Conservation (phyloP, 2,113 vertebrate genomes). For the Pachyramphus minor region DNA sequence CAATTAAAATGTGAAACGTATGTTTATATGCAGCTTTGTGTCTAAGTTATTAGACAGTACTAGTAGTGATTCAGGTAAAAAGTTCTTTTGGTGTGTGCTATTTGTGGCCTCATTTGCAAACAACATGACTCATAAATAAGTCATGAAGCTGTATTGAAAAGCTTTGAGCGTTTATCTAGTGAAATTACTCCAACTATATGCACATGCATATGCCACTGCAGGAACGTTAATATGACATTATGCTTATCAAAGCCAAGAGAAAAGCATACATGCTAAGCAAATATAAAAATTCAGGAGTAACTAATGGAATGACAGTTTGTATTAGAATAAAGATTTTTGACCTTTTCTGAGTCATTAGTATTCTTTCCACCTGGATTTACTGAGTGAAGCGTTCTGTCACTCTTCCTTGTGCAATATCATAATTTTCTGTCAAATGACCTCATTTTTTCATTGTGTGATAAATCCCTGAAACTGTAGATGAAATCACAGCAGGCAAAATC, state of each 20-base stretch:
- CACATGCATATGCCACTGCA: neutral
- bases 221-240: neutral
- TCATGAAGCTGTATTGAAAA: neutral
- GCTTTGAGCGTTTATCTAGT: slow-evolving; percentile 2
- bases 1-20: neutral
- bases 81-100: neutral
- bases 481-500: neutral
- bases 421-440: neutral
- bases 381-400: neutral
- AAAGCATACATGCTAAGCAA: neutral
- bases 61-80: slow-evolving; percentile 8
- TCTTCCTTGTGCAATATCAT: neutral
- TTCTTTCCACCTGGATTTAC: neutral
- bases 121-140: slow-evolving; percentile 10
- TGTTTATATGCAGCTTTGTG: neutral
- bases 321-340: neutral
- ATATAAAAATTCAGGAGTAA: neutral
- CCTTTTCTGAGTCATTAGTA: neutral
- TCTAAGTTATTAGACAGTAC: slow-evolving; percentile 11
- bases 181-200: neutral
- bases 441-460: neutral
- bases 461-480: neutral
- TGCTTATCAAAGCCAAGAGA: neutral
- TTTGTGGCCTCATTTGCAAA: slow-evolving; percentile 5
- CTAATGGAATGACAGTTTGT: neutral